phyloP scores from a whole-genome alignment of 1,140 invertebrate species.

The Cydia pomonella region DNA sequence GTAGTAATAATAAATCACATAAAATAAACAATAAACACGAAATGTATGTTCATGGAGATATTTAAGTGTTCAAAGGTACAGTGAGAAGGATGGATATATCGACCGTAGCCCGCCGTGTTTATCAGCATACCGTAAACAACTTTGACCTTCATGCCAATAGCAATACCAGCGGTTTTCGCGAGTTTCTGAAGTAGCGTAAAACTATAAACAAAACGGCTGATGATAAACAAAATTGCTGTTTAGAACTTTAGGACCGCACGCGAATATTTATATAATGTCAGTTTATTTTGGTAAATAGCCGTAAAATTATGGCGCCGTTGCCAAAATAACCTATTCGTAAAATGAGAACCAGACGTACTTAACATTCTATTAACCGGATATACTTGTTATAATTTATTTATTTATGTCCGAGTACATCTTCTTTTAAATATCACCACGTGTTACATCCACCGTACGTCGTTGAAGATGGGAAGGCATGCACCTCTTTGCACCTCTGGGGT shows the following conservation, averaged over 20 bases:
- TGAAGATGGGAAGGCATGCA: too few species aligned
- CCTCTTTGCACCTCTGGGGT: too few species aligned
- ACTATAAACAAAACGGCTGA: neutral
- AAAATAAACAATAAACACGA: too few species aligned
- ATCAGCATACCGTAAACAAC: neutral
- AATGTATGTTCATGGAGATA: neutral
- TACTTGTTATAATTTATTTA: too few species aligned
- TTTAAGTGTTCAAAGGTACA: neutral
- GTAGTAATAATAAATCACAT: too few species aligned
- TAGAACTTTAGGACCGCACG: neutral
- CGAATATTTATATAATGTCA: neutral
- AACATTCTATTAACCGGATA: too few species aligned
- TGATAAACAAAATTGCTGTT: slow-evolving; percentile 11
- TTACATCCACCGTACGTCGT: too few species aligned
- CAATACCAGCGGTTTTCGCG: neutral
- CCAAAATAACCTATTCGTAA: too few species aligned
- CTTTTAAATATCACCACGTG: too few species aligned
- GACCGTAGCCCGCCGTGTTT: slow-evolving; percentile 11
- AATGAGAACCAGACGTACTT: too few species aligned
- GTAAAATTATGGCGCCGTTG: neutral
- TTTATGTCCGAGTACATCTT: too few species aligned
- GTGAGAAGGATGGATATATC: neutral
- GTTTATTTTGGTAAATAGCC: neutral
- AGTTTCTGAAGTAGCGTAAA: neutral
- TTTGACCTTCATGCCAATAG: slow-evolving; percentile 5